phyloP scores from a whole-genome alignment of 2,888 invertebrate genomes.

The Melieria picta region DNA sequence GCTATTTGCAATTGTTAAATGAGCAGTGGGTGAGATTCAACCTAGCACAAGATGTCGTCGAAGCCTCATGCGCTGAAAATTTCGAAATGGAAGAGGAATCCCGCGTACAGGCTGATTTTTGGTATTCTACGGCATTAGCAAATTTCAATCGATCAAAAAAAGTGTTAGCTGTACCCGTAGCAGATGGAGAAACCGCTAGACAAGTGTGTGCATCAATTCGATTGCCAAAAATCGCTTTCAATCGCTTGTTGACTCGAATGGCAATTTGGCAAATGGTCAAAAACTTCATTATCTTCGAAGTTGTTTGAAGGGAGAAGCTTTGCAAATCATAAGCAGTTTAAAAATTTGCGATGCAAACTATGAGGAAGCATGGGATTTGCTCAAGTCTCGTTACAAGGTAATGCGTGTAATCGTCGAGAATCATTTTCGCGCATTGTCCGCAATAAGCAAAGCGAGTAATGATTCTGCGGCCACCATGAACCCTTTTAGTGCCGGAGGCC shows the following conservation, averaged over 20 bases:
- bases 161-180: neutral
- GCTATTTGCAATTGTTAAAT: no score
- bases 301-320: conserved; percentile 30
- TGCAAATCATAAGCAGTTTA: conserved; percentile 22
- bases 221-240: conserved; percentile 24
- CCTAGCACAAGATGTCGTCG: no score
- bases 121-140: conserved; percentile 13
- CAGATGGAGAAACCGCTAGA: neutral
- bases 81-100: conserved; percentile 7
- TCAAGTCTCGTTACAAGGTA: no score
- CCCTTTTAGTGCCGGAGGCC: no score
- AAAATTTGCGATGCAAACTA: conserved; percentile 18
- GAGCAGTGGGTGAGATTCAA: no score
- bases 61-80: no score
- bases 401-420: no score
- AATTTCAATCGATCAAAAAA: neutral
- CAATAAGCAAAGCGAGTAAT: no score
- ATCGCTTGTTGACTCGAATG: conserved; percentile 23
- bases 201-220: neutral
- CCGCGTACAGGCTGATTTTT: conserved; percentile 30
- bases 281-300: conserved; percentile 30
- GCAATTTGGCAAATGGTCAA: conserved; percentile 11
- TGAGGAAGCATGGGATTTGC: neutral
- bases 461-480: no score
- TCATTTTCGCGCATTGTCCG: no score